These are phyloP conservation scores for Mustelus asterias DNA, from an alignment of 2,113 vertebrate species.

Conservation along the genomic window DNA sequence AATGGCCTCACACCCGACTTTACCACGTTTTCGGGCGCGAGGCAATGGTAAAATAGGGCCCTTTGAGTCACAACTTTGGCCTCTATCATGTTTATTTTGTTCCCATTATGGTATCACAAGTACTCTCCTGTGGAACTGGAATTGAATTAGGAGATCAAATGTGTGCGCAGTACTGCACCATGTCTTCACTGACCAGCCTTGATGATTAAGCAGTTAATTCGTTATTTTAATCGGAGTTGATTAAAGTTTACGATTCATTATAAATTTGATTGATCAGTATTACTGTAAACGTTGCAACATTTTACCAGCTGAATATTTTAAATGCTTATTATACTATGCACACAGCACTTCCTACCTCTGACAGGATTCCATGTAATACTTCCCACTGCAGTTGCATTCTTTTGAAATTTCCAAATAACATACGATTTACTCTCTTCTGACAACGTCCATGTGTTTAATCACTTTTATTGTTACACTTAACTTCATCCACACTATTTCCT, in stretches of 20 bases:
- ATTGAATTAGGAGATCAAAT: constrained; percentile 25
- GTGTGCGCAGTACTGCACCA: constrained; percentile 8
- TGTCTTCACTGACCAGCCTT: not conserved
- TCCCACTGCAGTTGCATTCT: not conserved
- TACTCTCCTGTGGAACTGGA: not conserved
- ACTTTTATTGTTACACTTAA: not conserved
- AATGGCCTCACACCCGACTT: no score
- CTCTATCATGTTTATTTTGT: not conserved
- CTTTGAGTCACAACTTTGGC: not conserved
- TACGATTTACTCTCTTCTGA: not conserved
- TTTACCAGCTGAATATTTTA: constrained; percentile 35
- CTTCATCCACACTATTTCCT: no score
- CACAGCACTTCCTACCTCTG: not conserved
- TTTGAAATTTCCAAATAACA: not conserved
- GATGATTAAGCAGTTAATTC: constrained; percentile 33
- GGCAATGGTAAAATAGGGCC: no score
- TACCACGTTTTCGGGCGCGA: no score
- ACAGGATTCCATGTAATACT: not conserved
- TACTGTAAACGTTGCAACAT: not conserved
- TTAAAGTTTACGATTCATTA: constrained; percentile 37
- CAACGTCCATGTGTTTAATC: not conserved
- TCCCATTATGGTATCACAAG: not conserved
- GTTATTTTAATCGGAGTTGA: constrained; percentile 30
- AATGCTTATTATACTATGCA: constrained; percentile 26
- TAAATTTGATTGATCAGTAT: constrained; percentile 33